Conservation (phyloP, 2,797 vertebrate genomes). For the Acestrorhynchus altus region DNA sequence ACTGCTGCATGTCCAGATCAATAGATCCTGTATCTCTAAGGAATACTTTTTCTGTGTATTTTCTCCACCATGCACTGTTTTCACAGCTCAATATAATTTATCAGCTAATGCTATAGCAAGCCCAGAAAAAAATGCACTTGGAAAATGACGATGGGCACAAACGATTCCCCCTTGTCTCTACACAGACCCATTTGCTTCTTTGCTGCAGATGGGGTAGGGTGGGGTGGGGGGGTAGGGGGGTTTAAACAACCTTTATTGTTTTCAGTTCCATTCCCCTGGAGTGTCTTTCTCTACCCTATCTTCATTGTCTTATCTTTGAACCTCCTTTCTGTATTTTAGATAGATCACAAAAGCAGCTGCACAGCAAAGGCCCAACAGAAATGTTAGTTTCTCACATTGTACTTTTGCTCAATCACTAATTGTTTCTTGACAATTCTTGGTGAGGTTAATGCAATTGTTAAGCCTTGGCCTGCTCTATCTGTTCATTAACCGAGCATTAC, state of each 20-base stretch:
- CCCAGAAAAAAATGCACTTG: conserved; percentile 35
- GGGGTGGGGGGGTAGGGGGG: not conserved
- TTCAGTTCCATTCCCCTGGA: conserved; percentile 24
- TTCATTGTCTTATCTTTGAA: conserved; percentile 24
- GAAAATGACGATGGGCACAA: conserved; percentile 20
- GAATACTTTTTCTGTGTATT: conserved; percentile 29
- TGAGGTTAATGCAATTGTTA: not conserved
- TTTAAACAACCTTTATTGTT: conserved; percentile 14
- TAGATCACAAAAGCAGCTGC: conserved; percentile 11
- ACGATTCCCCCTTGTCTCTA: conserved; percentile 13
- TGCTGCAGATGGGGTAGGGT: no score
- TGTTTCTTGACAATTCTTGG: not conserved
- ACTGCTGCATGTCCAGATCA: conserved; percentile 37
- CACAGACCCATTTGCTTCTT: conserved; percentile 30
- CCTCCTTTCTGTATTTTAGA: conserved; percentile 9
- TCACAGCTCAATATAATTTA: conserved; percentile 35
- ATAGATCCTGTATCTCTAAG: conserved; percentile 29
- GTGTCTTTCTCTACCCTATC: not conserved
- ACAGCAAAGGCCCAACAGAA: conserved; percentile 5
- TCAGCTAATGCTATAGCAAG: conserved; percentile 28
- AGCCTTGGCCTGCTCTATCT: conserved; percentile 67
- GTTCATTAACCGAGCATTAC: conserved; percentile 71
- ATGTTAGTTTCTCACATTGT: not conserved
- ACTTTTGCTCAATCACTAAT: not conserved
- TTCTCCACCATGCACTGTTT: conserved; percentile 15